phyloP scores from a whole-genome alignment of 2,797 vertebrate genomes.

The Acipenser ruthenus region DNA sequence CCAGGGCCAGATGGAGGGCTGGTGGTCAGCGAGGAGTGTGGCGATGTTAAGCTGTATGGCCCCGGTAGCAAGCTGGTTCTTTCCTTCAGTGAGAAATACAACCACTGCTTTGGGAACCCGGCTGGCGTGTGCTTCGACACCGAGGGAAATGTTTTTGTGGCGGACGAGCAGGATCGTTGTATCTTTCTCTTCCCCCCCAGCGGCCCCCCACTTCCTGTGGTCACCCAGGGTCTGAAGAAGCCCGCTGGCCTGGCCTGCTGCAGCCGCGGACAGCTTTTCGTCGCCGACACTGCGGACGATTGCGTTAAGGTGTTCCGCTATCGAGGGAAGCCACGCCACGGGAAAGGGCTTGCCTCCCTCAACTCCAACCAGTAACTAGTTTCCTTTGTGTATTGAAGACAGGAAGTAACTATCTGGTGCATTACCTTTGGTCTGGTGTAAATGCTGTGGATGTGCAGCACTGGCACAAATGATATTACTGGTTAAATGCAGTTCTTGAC shows the following conservation, averaged over 20 bases:
- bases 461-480: no score
- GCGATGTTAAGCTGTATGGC: conserved; percentile 40
- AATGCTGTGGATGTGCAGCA: no score
- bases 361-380: not conserved
- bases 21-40: conserved; percentile 44
- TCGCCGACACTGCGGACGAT: not conserved
- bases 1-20: conserved; percentile 25
- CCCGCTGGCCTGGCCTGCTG: conserved; percentile 38
- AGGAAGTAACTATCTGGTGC: no score
- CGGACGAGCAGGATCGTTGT: conserved; percentile 31
- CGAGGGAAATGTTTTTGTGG: conserved; percentile 42
- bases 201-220: conserved; percentile 37
- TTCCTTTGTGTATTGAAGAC: not conserved
- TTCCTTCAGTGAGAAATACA: conserved; percentile 32
- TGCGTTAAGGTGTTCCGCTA: not conserved
- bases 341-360: not conserved
- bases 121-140: conserved; percentile 34
- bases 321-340: not conserved
- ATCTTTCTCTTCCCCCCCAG: conserved; percentile 42
- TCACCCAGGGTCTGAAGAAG: conserved; percentile 32
- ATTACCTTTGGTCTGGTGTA: no score
- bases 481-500: not conserved
- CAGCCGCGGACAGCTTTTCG: not conserved
- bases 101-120: conserved; percentile 40
- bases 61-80: conserved; percentile 31